phyloP scores from a whole-genome alignment of 2,797 vertebrate genomes.

The Smutsia temminckii region DNA sequence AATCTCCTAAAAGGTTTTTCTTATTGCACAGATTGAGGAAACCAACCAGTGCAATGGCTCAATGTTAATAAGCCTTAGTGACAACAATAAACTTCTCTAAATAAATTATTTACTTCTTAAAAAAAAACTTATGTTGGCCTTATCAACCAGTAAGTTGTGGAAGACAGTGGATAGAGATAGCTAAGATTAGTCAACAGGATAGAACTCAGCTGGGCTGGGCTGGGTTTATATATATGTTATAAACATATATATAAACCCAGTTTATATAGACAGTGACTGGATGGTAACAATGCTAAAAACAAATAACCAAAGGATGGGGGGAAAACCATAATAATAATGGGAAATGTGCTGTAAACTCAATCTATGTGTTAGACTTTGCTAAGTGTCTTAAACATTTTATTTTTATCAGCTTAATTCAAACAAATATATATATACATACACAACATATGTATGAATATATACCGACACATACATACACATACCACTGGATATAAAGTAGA shows the following conservation, averaged over 20 bases:
- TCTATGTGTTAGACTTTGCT: neutral
- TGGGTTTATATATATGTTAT: too few relatives aligned
- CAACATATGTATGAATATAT: neutral
- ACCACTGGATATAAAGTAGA: neutral
- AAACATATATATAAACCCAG: neutral
- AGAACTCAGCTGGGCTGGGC: neutral
- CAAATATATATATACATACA: neutral
- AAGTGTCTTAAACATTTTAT: neutral
- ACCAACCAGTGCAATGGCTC: neutral
- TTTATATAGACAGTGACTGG: neutral
- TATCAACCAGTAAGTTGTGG: neutral
- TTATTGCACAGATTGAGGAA: neutral
- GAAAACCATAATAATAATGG: neutral
- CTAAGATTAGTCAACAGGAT: neutral
- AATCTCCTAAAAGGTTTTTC: neutral
- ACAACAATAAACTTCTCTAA: conserved; percentile 5
- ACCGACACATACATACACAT: neutral
- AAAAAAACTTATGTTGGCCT: neutral
- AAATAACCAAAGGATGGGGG: neutral
- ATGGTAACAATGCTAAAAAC: neutral
- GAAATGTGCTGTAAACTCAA: neutral
- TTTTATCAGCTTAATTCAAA: neutral
- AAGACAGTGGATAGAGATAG: neutral
- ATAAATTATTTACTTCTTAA: neutral
- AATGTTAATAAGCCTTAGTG: neutral